These are phyloP conservation scores for Sylvilagus floridanus DNA, from an alignment of 2,797 vertebrate genomes.

Conservation along the genomic window DNA sequence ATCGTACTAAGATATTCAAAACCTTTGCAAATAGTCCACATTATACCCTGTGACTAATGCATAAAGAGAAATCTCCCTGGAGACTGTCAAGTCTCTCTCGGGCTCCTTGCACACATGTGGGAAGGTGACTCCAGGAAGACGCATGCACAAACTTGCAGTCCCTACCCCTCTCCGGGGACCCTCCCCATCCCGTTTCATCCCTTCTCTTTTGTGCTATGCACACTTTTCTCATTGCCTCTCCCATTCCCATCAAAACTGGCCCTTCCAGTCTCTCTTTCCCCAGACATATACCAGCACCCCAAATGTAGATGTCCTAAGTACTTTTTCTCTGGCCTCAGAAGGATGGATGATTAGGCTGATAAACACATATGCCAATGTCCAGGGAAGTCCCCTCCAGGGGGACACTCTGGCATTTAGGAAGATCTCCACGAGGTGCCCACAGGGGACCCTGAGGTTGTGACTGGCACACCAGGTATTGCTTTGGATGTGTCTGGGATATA, in stretches of 20 bases:
- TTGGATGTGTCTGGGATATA: not conserved
- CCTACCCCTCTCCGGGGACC: not conserved
- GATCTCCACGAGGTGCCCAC: not conserved
- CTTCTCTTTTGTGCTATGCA: not conserved
- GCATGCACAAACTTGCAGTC: not conserved
- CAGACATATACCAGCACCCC: not conserved
- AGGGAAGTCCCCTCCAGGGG: not conserved
- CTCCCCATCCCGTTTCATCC: not conserved
- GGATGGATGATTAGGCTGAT: not conserved
- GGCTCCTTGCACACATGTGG: not conserved
- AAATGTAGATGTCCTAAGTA: not conserved
- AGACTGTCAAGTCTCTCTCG: not conserved
- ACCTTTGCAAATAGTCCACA: not conserved
- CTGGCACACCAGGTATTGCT: not conserved
- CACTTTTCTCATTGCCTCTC: not conserved
- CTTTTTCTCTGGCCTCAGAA: not conserved
- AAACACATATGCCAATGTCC: not conserved
- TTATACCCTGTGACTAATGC: not conserved
- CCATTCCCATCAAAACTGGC: not conserved
- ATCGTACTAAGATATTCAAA: conserved; percentile 25
- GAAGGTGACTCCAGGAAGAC: not conserved
- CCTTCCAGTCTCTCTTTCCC: not conserved
- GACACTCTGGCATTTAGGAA: not conserved
- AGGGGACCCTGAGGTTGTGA: not conserved
- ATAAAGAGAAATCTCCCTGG: not conserved